Conservation (phyloP, 2,888 invertebrate genomes). For the Elmis aenea region DNA sequence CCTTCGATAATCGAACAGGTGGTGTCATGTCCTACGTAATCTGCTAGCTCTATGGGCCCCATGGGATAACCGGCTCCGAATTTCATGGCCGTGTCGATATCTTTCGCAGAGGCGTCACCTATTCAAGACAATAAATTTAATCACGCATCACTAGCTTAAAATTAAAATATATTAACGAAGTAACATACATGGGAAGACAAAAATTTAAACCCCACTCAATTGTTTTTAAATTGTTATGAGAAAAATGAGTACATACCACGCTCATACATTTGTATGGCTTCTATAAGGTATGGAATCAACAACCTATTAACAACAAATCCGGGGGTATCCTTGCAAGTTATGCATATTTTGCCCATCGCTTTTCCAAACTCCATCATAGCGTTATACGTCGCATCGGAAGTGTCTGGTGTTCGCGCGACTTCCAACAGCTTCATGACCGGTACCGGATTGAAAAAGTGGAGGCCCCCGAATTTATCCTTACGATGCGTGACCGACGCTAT, state of each 20-base stretch:
- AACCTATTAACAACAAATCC: conserved; percentile 89
- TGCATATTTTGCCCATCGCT: conserved; percentile 74
- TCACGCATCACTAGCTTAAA: no score
- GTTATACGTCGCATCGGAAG: conserved; percentile 70
- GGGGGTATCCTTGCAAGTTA: conserved; percentile 86
- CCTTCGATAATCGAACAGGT: conserved; percentile 68
- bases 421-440: conserved; percentile 87
- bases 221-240: no score
- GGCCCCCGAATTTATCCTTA: conserved; percentile 72
- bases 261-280: conserved; percentile 75
- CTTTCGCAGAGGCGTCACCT: conserved; percentile 62
- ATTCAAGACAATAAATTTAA: conserved; percentile 21
- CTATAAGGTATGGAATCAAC: conserved; percentile 75
- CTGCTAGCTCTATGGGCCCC: conserved; percentile 76
- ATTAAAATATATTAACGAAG: no score
- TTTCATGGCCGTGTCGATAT: conserved; percentile 81
- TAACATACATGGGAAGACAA: no score
- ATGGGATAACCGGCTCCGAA: conserved; percentile 78
- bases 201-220: no score
- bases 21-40: conserved; percentile 75
- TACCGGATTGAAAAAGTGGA: conserved; percentile 91
- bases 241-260: conserved; percentile 68
- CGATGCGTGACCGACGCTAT: conserved; percentile 71
- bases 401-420: conserved; percentile 69
- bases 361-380: conserved; percentile 75